phyloP scores from a whole-genome alignment of 2,888 invertebrate species.

The Muscina levida region DNA sequence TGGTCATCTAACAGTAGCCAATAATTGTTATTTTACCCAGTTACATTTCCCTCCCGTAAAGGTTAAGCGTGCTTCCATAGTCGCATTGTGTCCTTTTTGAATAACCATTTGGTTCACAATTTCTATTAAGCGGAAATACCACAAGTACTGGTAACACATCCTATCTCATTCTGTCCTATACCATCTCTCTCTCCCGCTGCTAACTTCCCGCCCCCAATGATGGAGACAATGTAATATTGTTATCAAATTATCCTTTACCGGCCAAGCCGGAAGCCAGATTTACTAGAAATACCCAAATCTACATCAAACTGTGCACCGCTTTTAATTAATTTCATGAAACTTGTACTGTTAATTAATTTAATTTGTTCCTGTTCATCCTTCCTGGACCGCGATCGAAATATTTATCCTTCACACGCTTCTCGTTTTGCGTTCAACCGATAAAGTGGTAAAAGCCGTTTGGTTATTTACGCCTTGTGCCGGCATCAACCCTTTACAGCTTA shows the following conservation, averaged over 20 bases:
- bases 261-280: slow-evolving; percentile 6
- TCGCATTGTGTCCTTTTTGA: too few species aligned
- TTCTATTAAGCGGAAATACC: too few species aligned
- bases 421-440: slow-evolving; percentile 17
- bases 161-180: too few species aligned
- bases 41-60: too few species aligned
- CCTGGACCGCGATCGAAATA: too few species aligned
- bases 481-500: too few species aligned
- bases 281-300: slow-evolving; percentile 15
- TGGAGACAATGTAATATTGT: slow-evolving; percentile 14
- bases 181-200: too few species aligned
- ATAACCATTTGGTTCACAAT: too few species aligned
- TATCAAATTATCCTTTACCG: slow-evolving; percentile 25
- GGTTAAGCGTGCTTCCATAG: too few species aligned
- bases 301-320: slow-evolving; percentile 14
- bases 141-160: not conserved
- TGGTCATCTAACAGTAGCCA: too few species aligned
- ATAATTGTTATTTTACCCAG: too few species aligned
- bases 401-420: not conserved
- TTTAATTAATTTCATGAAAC: slow-evolving; percentile 47
- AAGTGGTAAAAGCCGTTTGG: slow-evolving; percentile 21
- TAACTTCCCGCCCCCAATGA: not conserved
- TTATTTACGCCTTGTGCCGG: slow-evolving; percentile 1
- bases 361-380: slow-evolving; percentile 13
- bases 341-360: slow-evolving; percentile 45